Evolutionary conservation across 2,888 invertebrate genomes (phyloP).

Genomic region (Dynastes maya): DNA sequence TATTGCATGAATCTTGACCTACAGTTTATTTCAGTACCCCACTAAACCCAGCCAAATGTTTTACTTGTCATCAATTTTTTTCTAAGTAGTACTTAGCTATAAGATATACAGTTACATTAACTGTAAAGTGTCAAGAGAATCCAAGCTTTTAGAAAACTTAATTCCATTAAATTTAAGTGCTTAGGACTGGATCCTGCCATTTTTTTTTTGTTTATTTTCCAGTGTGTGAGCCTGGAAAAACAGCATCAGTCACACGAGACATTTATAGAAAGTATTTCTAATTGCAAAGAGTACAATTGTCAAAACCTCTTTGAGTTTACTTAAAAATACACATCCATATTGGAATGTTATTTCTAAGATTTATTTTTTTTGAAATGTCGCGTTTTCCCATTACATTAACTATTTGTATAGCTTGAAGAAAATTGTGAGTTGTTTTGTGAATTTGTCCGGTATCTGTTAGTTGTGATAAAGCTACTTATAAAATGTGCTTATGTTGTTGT

Average conservation of each 20-base stretch:
- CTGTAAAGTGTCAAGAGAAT: background rate
- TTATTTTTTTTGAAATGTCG: background rate
- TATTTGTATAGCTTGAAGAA: background rate
- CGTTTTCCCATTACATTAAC: background rate
- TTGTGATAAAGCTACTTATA: slow-evolving; percentile 1
- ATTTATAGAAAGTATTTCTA: background rate
- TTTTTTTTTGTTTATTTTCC: background rate
- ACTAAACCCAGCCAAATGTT: slow-evolving; percentile 35
- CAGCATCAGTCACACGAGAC: background rate
- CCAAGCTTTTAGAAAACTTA: background rate
- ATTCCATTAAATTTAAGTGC: background rate
- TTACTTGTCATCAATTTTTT: slow-evolving; percentile 32
- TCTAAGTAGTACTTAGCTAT: slow-evolving; percentile 12
- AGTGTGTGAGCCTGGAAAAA: background rate
- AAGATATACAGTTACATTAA: slow-evolving; percentile 14
- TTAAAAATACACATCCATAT: background rate
- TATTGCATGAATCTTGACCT: slow-evolving; percentile 88
- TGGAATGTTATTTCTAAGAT: background rate
- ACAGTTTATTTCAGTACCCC: slow-evolving; percentile 29
- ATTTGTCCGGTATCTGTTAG: slow-evolving; percentile 1
- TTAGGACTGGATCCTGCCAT: background rate
- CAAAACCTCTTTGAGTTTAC: background rate
- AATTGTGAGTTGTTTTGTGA: background rate
- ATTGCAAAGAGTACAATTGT: background rate
- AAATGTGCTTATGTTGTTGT: background rate